These are phyloP conservation scores for Onchidella celtica DNA, from an alignment of 2,888 invertebrate species.

Conservation along the genomic window DNA sequence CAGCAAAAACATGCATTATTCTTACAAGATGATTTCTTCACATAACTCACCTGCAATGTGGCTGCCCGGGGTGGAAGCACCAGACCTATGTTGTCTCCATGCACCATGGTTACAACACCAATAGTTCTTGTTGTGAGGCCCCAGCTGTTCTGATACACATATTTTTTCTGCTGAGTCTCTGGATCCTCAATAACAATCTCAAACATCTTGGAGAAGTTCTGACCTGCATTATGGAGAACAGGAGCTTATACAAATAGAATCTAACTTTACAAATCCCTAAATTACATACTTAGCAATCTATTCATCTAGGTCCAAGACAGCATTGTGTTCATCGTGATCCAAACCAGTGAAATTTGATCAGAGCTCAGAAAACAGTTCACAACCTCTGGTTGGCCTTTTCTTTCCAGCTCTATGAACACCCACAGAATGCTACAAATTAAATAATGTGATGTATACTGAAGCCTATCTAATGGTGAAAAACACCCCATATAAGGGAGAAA, in stretches of 20 bases:
- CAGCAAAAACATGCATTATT: no score
- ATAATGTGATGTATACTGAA: background rate
- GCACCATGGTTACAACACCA: slow-evolving; percentile 88
- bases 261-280: no score
- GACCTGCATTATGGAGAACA: slow-evolving; percentile 86
- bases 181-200: slow-evolving; percentile 97
- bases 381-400: no score
- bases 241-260: background rate
- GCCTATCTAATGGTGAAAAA: background rate
- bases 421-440: background rate
- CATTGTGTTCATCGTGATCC: no score
- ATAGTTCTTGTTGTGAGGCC: slow-evolving; percentile 98
- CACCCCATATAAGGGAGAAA: no score
- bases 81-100: slow-evolving; percentile 97
- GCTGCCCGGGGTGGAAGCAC: slow-evolving; percentile 97
- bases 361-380: no score
- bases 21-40: no score
- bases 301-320: no score
- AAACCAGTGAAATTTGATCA: no score
- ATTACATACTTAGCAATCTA: no score
- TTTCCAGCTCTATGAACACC: no score
- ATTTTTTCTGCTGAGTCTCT: slow-evolving; percentile 86
- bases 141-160: slow-evolving; percentile 99
- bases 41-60: slow-evolving; percentile 87
- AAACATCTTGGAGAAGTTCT: slow-evolving; percentile 99